Evolutionary conservation across 2,888 invertebrate species (phyloP).

Genomic region (Anthrax anthrax): DNA sequence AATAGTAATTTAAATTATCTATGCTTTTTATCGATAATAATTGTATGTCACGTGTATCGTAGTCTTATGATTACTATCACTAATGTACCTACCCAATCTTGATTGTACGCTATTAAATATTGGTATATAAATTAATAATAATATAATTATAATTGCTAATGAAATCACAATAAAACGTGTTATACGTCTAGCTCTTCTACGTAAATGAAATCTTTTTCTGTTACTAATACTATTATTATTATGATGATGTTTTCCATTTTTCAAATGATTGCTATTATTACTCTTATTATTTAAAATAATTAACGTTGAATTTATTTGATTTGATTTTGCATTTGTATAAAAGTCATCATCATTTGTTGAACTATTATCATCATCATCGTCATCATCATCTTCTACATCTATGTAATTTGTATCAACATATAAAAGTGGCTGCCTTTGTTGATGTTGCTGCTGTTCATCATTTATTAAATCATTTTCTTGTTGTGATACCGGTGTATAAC

Average conservation of each 20-base stretch:
- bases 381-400: not conserved
- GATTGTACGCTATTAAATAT: conserved; percentile 23
- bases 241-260: not conserved
- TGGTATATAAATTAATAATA: conserved; percentile 24
- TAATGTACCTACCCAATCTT: conserved; percentile 21
- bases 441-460: not conserved
- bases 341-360: no score
- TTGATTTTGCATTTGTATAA: no score
- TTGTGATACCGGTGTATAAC: not conserved
- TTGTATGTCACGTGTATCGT: no score
- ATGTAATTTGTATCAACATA: no score
- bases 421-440: not conserved
- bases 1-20: not conserved
- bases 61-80: no score
- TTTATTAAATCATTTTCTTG: no score
- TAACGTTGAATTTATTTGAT: not conserved
- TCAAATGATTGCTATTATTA: not conserved
- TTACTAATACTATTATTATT: not conserved
- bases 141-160: conserved; percentile 16
- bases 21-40: not conserved
- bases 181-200: not conserved
- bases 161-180: conserved; percentile 11
- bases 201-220: not conserved
- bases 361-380: not conserved
- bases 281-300: not conserved